A percentile compares a stretch with the other conserved stretches of the same genome.
phyloP scores from a whole-genome alignment of 2,797 vertebrate species.

The Takifugu rubripes region DNA sequence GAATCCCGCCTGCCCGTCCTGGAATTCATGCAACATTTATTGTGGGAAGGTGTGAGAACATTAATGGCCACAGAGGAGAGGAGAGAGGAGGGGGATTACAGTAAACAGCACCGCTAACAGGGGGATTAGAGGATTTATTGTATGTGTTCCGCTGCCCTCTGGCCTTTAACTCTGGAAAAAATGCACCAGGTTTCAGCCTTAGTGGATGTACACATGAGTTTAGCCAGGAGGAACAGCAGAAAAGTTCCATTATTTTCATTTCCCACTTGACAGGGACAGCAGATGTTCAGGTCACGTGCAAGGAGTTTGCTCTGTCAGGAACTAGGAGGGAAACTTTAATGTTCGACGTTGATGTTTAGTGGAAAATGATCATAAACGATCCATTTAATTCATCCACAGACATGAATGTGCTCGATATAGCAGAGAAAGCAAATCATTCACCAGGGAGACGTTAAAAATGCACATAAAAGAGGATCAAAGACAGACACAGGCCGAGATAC shows the following conservation, averaged over 20 bases:
- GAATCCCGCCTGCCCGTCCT: conserved; percentile 39
- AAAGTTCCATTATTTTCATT: neutral
- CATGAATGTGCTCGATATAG: too few species aligned
- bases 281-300: neutral
- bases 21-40: conserved; percentile 28
- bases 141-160: conserved; percentile 22
- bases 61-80: conserved; percentile 17
- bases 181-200: neutral
- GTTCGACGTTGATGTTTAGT: too few species aligned
- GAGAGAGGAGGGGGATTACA: conserved; percentile 25
- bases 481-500: too few species aligned
- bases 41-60: conserved; percentile 17
- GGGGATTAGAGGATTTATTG: conserved; percentile 32
- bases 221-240: too few species aligned
- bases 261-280: neutral
- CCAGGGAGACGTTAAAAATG: too few species aligned
- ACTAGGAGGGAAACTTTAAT: too few species aligned
- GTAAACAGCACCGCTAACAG: conserved; percentile 13
- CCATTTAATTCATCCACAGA: too few species aligned
- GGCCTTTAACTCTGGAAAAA: conserved; percentile 10
- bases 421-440: too few species aligned
- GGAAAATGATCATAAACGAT: too few species aligned
- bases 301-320: too few species aligned
- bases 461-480: too few species aligned
- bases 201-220: neutral